phyloP scores from a whole-genome alignment of 2,113 vertebrate species.

The Trichechus manatus region DNA sequence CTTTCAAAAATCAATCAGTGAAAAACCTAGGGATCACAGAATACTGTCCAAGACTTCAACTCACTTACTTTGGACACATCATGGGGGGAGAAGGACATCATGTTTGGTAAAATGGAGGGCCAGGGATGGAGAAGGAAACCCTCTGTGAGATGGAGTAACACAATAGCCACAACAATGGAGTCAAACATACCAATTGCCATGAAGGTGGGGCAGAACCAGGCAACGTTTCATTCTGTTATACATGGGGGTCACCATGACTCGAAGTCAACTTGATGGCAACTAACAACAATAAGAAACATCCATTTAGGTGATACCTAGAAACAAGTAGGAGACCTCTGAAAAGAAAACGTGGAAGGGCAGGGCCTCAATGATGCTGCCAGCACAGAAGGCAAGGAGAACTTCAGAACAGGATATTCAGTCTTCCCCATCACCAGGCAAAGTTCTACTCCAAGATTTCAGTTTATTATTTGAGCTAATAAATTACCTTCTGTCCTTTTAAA shows the following conservation, averaged over 20 bases:
- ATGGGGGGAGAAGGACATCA: background rate
- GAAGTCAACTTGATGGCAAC: background rate
- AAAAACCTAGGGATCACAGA: background rate
- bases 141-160: background rate
- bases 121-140: background rate
- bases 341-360: background rate
- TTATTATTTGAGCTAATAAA: background rate
- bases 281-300: background rate
- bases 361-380: accelerated
- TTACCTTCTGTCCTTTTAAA: background rate
- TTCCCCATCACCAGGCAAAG: too few species aligned
- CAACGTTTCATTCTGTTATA: background rate
- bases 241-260: background rate
- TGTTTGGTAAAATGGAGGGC: background rate
- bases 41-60: background rate
- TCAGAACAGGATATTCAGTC: too few species aligned
- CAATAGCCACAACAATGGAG: background rate
- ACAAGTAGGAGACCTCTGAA: background rate
- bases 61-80: background rate
- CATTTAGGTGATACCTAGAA: background rate
- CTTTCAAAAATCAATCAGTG: background rate
- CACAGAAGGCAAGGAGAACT: background rate
- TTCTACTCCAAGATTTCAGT: background rate
- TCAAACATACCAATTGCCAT: background rate
- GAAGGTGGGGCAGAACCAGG: background rate